Conservation (phyloP, 2,113 vertebrate genomes). For the Pelobates fuscus region DNA sequence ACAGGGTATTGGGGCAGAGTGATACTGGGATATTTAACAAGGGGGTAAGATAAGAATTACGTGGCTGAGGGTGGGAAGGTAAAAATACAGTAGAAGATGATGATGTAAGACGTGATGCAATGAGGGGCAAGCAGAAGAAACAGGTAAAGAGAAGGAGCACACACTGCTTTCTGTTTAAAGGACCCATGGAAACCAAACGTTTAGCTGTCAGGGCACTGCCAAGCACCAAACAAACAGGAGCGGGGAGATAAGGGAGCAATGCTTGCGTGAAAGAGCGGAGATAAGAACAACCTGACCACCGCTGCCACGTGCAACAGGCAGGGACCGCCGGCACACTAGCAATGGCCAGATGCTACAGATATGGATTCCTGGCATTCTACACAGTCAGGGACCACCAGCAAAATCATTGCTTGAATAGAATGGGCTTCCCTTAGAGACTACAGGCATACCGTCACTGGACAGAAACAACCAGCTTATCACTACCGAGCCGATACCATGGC, state of each 20-base stretch:
- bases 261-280: background rate
- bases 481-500: too few species aligned
- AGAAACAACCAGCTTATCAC: too few species aligned
- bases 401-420: too few species aligned
- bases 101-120: too few species aligned
- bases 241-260: background rate
- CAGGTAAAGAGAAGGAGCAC: background rate
- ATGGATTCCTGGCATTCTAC: too few species aligned
- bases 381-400: too few species aligned
- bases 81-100: too few species aligned
- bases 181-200: conserved; percentile 4
- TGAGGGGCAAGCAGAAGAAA: too few species aligned
- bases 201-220: background rate
- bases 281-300: too few species aligned
- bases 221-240: conserved; percentile 17
- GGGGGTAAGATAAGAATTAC: too few species aligned
- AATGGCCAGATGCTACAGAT: background rate
- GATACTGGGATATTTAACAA: background rate
- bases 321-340: background rate
- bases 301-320: background rate
- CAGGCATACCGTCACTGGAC: too few species aligned
- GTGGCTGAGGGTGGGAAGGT: background rate
- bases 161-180: background rate
- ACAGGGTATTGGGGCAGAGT: background rate
- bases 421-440: too few species aligned